phyloP scores from a whole-genome alignment of 2,113 vertebrate genomes.

The Eretmochelys imbricata region DNA sequence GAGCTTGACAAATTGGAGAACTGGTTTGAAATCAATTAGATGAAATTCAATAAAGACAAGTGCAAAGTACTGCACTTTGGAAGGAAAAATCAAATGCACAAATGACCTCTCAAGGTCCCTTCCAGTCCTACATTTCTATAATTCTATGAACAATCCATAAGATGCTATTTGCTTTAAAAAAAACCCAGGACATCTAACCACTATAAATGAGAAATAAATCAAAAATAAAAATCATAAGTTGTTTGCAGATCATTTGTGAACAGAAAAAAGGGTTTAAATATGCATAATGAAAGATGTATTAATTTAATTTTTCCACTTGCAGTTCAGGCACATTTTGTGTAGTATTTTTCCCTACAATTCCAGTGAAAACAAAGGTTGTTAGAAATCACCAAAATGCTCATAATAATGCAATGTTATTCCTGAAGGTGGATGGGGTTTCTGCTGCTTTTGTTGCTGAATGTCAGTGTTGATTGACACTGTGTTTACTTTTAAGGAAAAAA shows the following conservation, averaged over 20 bases:
- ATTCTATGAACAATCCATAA: not conserved
- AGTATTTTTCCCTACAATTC: not conserved
- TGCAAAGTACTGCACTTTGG: not conserved
- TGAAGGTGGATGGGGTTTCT: not conserved
- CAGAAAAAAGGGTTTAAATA: not conserved
- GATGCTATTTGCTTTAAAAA: fast-evolving
- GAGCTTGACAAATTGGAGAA: not conserved
- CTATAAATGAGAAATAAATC: not conserved
- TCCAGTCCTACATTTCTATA: too few relatives aligned
- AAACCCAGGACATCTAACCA: not conserved
- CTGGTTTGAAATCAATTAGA: not conserved
- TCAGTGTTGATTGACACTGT: not conserved
- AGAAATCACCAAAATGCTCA: not conserved
- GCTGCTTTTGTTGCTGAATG: not conserved
- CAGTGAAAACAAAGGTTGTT: not conserved
- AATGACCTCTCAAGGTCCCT: not conserved
- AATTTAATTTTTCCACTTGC: not conserved
- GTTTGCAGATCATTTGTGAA: not conserved
- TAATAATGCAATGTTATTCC: not conserved
- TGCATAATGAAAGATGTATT: not conserved
- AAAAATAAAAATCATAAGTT: not conserved
- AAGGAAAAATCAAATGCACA: not conserved
- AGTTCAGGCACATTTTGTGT: not conserved
- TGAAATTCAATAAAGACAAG: not conserved
- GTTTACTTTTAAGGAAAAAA: not conserved